Percentiles rank a stretch among this genome's conserved stretches.
Evolutionary conservation across 2,888 invertebrate genomes (phyloP).

Genomic region (Nomada ruficornis): DNA sequence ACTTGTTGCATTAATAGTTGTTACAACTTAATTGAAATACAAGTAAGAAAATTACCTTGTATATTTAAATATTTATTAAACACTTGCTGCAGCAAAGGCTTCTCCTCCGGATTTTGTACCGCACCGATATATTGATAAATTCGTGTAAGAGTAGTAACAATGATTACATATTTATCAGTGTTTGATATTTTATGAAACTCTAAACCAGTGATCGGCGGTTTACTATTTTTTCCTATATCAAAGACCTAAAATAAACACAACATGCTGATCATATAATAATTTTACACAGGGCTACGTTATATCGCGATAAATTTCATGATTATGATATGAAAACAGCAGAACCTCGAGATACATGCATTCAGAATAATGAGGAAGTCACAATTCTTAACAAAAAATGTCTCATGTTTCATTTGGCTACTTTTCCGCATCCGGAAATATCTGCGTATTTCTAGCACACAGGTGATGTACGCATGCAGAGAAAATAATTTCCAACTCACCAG

Average conservation of each 20-base stretch:
- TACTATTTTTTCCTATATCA: constrained; percentile 92
- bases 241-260: constrained; percentile 88
- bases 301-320: constrained; percentile 2
- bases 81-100: constrained; percentile 91
- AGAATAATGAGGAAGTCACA: not conserved
- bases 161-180: constrained; percentile 91
- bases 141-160: constrained; percentile 93
- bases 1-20: constrained; percentile 34
- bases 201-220: constrained; percentile 94
- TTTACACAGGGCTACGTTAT: constrained; percentile 7
- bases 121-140: constrained; percentile 94
- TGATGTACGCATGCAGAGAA: constrained; percentile 37
- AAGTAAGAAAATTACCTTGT: constrained; percentile 85
- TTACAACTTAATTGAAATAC: constrained; percentile 29
- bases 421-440: not conserved
- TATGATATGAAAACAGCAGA: constrained; percentile 18
- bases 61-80: constrained; percentile 91
- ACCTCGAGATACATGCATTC: constrained; percentile 11
- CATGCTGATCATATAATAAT: constrained; percentile 4
- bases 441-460: constrained; percentile 30
- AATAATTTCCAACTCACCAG: constrained; percentile 86
- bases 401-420: not conserved
- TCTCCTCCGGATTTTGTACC: constrained; percentile 90
- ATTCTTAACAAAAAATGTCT: not conserved
- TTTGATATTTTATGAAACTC: constrained; percentile 91